Evolutionary conservation across 2,888 invertebrate species (phyloP).

Genomic region (Coecobrya sp.): DNA sequence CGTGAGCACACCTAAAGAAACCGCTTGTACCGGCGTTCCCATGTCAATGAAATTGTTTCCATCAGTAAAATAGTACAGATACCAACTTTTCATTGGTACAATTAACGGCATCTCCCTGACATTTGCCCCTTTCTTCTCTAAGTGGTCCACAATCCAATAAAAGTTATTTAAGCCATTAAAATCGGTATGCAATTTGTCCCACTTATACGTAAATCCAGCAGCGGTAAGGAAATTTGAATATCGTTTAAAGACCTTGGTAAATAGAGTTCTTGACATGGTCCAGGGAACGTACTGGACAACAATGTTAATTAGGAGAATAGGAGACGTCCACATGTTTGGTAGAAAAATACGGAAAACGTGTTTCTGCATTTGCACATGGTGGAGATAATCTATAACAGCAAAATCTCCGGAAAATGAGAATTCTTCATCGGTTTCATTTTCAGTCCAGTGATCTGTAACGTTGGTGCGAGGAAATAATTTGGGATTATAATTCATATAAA

Average conservation of each 20-base stretch:
- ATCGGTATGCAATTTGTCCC: not conserved
- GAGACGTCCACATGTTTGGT: not conserved
- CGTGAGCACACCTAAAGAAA: too few relatives aligned
- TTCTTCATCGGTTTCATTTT: not conserved
- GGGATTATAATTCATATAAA: not conserved
- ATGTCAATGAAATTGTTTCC: not conserved
- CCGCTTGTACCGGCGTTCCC: too few relatives aligned
- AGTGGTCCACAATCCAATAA: not conserved
- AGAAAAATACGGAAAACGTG: not conserved
- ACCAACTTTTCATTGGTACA: not conserved
- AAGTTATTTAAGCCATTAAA: constrained; percentile 9
- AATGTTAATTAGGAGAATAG: not conserved
- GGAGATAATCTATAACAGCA: not conserved
- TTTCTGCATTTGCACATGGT: constrained; percentile 10
- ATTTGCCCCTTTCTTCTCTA: not conserved
- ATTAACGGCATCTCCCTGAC: not conserved
- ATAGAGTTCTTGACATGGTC: not conserved
- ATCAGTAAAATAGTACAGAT: not conserved
- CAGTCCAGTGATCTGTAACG: not conserved
- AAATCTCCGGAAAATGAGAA: not conserved
- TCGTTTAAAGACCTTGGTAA: not conserved
- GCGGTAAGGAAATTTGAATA: not conserved
- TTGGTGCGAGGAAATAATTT: not conserved
- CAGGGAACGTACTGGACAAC: not conserved
- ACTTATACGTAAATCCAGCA: not conserved